Base-by-base conservation (phyloP, 2,888 invertebrate genomes). In the Pandemis corylana region DNA sequence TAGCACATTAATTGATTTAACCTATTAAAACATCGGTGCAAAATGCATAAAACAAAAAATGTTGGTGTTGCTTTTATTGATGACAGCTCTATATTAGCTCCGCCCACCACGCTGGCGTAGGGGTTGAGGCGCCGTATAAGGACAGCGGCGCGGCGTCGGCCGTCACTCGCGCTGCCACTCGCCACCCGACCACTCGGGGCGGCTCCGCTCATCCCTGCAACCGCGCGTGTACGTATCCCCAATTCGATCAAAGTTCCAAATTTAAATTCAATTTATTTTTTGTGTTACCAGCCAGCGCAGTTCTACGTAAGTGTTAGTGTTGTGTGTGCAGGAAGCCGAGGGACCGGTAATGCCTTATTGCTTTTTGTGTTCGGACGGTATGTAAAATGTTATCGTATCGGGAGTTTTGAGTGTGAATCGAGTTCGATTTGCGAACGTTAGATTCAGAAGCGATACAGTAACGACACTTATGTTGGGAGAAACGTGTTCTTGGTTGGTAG, bases 211-310 rank as follows among this genome's bases (percentile, higher is more conserved):
- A 65, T 36, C 80, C 75, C 83, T 79, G 84, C 85, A 81, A 91
- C 87, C 91, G 91, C 92, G 91, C 89, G 92, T 90, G 92, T 93
- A 93, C 83, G 92, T 93, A 92, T 90, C 81, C 28, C 75, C 53
- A 68, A 75, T 81, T 80, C 74, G 76, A 79, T 78, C 70, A 51
- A 82, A 81, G 77, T 76, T 70, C 20, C 36, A 69, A 76, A 78
- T 80, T 78, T 4, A 36, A 36, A 63, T 75, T 68, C 20, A 20
- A 41, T 68, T 56, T 20, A 20, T 20, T 46, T 53, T 44, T 66
- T 20, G 66, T 70, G 66, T 72, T 20, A 59, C 51, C 75, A 68
- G 67, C 46, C 69, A 46, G 36, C 70, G 67, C 46, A 67, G 66
- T 75, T 71, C 70, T 61, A 75, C 71, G 75, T 75, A 75, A 75